Evolutionary conservation across 1,140 invertebrate genomes (phyloP).

Genomic region (Vollenhovia emeryi): DNA sequence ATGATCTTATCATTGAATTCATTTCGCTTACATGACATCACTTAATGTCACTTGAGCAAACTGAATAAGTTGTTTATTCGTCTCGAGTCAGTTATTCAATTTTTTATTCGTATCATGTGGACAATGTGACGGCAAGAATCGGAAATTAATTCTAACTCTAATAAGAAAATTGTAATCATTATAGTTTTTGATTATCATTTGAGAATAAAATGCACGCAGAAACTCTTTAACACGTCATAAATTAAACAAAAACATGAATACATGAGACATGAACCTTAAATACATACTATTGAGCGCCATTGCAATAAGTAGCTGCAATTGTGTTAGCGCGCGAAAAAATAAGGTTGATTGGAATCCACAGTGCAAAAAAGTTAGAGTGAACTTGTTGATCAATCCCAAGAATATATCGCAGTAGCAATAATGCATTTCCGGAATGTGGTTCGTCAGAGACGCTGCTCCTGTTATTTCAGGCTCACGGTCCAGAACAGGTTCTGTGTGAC

Average conservation of each 20-base stretch:
- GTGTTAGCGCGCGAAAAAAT: background rate
- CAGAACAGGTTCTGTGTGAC: conserved; percentile 61
- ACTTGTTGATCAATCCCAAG: background rate
- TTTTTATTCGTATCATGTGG: background rate
- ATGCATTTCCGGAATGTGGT: background rate
- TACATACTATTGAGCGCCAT: background rate
- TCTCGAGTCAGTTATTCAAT: background rate
- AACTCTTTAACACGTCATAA: background rate
- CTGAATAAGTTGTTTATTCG: background rate
- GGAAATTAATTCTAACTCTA: conserved; percentile 15
- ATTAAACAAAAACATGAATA: conserved; percentile 14
- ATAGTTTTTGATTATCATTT: background rate
- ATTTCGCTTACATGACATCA: background rate
- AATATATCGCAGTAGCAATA: conserved; percentile 4
- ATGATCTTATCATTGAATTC: background rate
- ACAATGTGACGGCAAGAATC: background rate
- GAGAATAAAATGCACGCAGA: background rate
- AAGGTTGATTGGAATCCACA: background rate
- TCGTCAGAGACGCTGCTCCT: conserved; percentile 16
- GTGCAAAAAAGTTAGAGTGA: background rate
- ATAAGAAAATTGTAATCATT: conserved; percentile 30
- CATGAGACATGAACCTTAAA: background rate
- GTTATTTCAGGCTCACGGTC: conserved; percentile 58
- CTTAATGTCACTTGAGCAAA: background rate
- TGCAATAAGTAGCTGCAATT: background rate